Evolutionary conservation across 2,797 vertebrate species (phyloP).

Genomic region (Carapus acus): DNA sequence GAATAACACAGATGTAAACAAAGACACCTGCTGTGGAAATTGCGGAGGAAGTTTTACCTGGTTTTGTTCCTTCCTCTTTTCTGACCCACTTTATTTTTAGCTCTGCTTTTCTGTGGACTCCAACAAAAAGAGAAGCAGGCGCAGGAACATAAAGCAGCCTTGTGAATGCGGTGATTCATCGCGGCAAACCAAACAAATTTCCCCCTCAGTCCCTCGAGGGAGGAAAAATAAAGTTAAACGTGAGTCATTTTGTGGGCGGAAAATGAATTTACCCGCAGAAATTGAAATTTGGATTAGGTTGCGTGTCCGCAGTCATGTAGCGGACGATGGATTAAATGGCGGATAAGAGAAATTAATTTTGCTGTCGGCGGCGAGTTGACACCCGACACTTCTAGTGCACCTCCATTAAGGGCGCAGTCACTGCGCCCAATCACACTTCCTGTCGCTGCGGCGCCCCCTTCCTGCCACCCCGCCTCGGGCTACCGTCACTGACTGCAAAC

Average conservation of each 20-base stretch:
- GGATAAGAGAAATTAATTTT: constrained; percentile 1
- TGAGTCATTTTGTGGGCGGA: too few species aligned
- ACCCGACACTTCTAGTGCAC: neutral
- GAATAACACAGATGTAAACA: constrained; percentile 34
- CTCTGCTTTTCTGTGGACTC: constrained; percentile 32
- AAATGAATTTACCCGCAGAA: too few species aligned
- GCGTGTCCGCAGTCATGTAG: too few species aligned
- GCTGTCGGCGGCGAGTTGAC: constrained; percentile 16
- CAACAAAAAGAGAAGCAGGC: constrained; percentile 36
- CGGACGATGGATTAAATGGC: too few species aligned
- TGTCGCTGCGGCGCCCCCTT: neutral
- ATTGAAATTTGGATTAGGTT: too few species aligned
- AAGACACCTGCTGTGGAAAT: too few species aligned
- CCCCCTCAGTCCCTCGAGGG: constrained; percentile 19
- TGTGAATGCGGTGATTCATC: constrained; percentile 38
- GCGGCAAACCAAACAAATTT: constrained; percentile 27
- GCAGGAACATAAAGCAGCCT: constrained; percentile 17
- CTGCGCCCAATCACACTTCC: neutral
- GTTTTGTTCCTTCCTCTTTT: constrained; percentile 19
- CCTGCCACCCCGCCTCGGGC: neutral
- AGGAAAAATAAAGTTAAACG: neutral
- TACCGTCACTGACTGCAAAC: neutral
- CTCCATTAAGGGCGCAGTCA: too few species aligned
- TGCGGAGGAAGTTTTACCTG: too few species aligned
- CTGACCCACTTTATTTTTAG: constrained; percentile 23